Base-by-base conservation (phyloP, 1,140 invertebrate genomes). In the Caenorhabditis latens region DNA sequence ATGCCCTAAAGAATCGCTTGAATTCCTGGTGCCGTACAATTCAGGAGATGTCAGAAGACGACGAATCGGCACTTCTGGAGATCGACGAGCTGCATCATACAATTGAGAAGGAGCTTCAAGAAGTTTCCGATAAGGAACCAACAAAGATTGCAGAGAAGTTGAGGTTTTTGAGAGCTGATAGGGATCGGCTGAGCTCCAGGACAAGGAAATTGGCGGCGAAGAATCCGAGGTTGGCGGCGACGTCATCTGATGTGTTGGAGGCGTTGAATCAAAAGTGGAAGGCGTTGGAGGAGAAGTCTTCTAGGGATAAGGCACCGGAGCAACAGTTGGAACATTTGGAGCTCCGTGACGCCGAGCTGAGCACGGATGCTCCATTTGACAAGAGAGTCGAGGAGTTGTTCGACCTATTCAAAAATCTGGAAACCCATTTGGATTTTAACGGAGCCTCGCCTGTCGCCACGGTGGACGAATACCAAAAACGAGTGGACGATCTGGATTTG, bases 341-440 rank as follows among this genome's bases (percentile, higher is more conserved):
- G n/a, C 75, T 24, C 32, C 21, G 40, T 19, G 79, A 46, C 9
- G 53, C 67, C 43, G 16, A 14, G 16, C 19, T 86, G 6, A 43
- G 57, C 14, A 4, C 50, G 4, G 55, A 53, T 16, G 16, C 32
- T 0, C 21, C 58, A 42, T 89, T 86, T 88, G 71, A 89, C 43
- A 84, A 86, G 55, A 65, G 84, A 88, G 87, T 87, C 71, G 48
- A 75, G 7, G 50, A 91, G 84, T 84, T 88, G 58, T 46, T n/a
- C 50, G 85, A 85, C 19, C 75, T 79, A 6, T 90, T 91, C 42
- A 58, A 91, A 21, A 55, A 79, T 16, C 86, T 86, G 8, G 63
- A 83, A 46, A 65, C 82, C 13, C 79, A 90, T 14, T 43, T 91
- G 53, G 85, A 91, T 79, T 91, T 92, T 53, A 32, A 32, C 32